These are phyloP conservation scores for Microctenopoma steveboyesi DNA, from an alignment of 2,797 vertebrate genomes.

Conservation along the genomic window DNA sequence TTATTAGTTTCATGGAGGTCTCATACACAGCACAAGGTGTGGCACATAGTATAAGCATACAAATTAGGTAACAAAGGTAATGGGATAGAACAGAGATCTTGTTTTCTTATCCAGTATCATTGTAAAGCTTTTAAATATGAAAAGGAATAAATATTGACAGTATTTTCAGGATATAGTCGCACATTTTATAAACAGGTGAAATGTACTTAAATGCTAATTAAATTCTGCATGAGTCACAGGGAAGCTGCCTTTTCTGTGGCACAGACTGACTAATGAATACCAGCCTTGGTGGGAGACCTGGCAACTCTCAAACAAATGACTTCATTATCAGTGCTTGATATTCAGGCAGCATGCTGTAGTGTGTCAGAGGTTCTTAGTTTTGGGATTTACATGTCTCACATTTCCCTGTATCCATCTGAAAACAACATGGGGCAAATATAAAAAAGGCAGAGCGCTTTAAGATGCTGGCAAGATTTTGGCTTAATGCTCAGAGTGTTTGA, in stretches of 20 bases:
- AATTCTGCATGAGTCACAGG: conserved; percentile 70
- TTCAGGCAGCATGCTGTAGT: conserved; percentile 75
- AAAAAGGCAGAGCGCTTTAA: conserved; percentile 17
- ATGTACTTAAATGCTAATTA: conserved; percentile 78
- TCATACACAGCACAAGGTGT: conserved; percentile 24
- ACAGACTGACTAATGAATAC: conserved; percentile 84
- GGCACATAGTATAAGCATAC: conserved; percentile 2
- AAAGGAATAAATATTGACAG: conserved; percentile 32
- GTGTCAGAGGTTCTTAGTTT: conserved; percentile 68
- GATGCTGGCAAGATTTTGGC: conserved; percentile 33
- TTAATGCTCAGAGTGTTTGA: conserved; percentile 51
- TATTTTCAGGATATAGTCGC: conserved; percentile 41
- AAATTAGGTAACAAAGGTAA: conserved; percentile 36
- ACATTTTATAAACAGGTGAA: conserved; percentile 70
- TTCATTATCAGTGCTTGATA: conserved; percentile 84
- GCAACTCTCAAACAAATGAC: conserved; percentile 85
- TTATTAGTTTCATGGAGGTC: conserved; percentile 15
- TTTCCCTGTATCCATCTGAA: conserved; percentile 65
- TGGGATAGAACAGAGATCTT: conserved; percentile 28
- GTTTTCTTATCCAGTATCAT: conserved; percentile 23
- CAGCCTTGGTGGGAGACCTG: conserved; percentile 80
- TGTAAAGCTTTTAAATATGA: conserved; percentile 21
- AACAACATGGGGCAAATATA: conserved; percentile 38
- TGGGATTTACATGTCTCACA: conserved; percentile 73
- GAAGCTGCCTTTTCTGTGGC: conserved; percentile 71